Percentiles rank a stretch among this genome's conserved stretches.
Evolutionary conservation across 1,140 invertebrate genomes (phyloP).

Genomic region (Aphis gossypii): DNA sequence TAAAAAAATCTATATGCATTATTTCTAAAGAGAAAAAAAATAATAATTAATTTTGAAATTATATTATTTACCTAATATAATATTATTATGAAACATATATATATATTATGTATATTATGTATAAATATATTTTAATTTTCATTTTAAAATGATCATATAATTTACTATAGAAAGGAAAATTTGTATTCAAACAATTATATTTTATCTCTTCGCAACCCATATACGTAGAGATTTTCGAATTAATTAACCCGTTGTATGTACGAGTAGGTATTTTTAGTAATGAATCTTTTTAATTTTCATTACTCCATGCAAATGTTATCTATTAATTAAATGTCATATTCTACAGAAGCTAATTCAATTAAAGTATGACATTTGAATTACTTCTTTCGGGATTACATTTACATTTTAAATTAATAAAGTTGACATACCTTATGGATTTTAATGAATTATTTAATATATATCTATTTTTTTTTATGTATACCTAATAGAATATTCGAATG

Average conservation of each 20-base stretch:
- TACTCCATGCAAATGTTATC: not conserved
- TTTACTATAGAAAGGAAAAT: not conserved
- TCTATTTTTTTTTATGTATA: not conserved
- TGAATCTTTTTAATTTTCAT: conserved; percentile 17
- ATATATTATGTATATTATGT: not conserved
- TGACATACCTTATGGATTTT: not conserved
- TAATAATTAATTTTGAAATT: not conserved
- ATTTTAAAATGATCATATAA: not conserved
- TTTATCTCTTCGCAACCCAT: not conserved
- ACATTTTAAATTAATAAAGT: conserved; percentile 38
- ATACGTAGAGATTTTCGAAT: not conserved
- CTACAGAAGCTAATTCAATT: conserved; percentile 31
- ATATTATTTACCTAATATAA: not conserved
- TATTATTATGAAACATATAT: not conserved
- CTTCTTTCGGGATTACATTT: conserved; percentile 17
- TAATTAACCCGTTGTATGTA: not conserved
- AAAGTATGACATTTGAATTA: conserved; percentile 23
- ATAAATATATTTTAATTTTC: not conserved
- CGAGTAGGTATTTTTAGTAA: not conserved
- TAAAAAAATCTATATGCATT: not conserved
- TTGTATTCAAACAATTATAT: not conserved
- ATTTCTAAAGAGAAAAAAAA: not conserved
- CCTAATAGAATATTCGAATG: not conserved
- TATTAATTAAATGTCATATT: conserved; percentile 28
- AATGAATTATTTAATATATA: not conserved